Conservation (phyloP, 2,888 invertebrate genomes). For the Oscheius onirici region DNA sequence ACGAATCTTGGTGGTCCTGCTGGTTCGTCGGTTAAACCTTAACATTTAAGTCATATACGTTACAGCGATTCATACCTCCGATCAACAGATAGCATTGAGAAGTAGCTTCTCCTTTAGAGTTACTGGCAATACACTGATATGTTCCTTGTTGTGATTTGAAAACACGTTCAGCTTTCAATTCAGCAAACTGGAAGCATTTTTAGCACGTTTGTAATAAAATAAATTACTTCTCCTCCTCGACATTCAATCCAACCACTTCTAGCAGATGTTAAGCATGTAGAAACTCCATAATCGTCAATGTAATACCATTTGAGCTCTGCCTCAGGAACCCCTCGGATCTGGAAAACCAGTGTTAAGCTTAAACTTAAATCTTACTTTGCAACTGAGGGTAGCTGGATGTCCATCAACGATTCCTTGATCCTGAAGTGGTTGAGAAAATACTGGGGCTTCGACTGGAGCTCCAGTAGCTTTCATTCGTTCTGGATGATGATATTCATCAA, state of each 20-base stretch:
- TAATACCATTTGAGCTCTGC: conserved; percentile 63
- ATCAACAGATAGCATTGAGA: conserved; percentile 63
- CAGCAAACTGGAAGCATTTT: conserved; percentile 40
- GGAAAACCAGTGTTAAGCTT: neutral
- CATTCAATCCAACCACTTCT: conserved; percentile 59
- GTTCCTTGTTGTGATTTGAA: conserved; percentile 58
- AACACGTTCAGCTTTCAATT: conserved; percentile 55
- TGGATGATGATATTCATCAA: neutral
- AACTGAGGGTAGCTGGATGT: conserved; percentile 55
- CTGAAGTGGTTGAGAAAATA: conserved; percentile 49
- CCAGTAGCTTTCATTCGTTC: conserved; percentile 9
- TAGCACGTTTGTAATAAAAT: neutral
- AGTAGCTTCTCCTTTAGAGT: conserved; percentile 57
- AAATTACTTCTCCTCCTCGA: conserved; percentile 50
- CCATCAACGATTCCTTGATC: conserved; percentile 62
- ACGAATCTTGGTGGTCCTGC: conserved; percentile 65
- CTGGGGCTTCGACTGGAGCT: conserved; percentile 45
- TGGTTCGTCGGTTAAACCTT: conserved; percentile 53
- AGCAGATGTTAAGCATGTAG: conserved; percentile 42
- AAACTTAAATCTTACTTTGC: conserved; percentile 36
- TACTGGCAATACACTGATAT: conserved; percentile 63
- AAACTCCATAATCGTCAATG: conserved; percentile 53
- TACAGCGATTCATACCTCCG: conserved; percentile 35
- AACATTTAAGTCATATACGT: neutral
- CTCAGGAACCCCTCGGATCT: conserved; percentile 53